phyloP scores from a whole-genome alignment of 2,113 vertebrate genomes.

The Picathartes gymnocephalus region DNA sequence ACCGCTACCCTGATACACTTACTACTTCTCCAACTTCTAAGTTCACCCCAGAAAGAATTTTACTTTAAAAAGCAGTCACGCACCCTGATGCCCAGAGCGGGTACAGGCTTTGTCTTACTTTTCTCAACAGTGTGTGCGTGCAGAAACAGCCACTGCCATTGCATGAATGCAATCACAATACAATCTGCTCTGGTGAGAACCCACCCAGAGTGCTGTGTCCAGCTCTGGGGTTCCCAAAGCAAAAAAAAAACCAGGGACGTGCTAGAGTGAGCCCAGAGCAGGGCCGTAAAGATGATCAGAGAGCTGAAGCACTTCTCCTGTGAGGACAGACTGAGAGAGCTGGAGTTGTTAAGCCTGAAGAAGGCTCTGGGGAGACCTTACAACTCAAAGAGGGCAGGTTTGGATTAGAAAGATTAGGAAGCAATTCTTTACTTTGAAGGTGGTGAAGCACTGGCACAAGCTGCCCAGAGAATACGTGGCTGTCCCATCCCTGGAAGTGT shows the following conservation, averaged over 20 bases:
- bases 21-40: neutral
- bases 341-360: neutral
- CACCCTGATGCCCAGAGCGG: too few species aligned
- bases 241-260: neutral
- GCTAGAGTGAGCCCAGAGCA: neutral
- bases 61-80: neutral
- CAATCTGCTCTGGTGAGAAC: neutral
- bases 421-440: neutral
- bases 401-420: neutral
- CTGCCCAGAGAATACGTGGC: neutral
- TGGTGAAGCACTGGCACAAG: neutral
- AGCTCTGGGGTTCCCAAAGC: too few species aligned
- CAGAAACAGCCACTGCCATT: neutral
- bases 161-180: neutral
- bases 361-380: neutral
- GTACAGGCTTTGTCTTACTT: neutral
- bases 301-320: neutral
- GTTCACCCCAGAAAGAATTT: neutral
- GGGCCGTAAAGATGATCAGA: neutral
- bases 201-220: neutral
- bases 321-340: neutral
- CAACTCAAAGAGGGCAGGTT: neutral
- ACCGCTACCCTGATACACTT: neutral
- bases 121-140: neutral
- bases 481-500: neutral